Conservation (phyloP, 2,113 vertebrate species). For the Protobothrops mucrosquamatus region DNA sequence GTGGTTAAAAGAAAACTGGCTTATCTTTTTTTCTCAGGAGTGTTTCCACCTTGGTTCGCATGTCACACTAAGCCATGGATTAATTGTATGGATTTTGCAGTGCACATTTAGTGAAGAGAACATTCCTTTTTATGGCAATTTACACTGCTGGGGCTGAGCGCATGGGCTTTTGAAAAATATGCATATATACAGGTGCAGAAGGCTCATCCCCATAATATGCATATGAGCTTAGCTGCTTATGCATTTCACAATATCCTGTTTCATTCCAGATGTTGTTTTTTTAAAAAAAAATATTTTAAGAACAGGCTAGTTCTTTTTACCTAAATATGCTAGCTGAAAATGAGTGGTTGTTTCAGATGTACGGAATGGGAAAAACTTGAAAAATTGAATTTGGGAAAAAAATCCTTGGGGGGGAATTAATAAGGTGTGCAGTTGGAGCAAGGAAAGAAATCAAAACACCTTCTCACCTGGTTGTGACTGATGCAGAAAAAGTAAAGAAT, state of each 20-base stretch:
- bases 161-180: neutral
- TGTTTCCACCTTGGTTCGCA: neutral
- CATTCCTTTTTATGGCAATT: neutral
- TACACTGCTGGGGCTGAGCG: neutral
- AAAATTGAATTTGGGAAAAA: neutral
- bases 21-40: neutral
- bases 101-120: neutral
- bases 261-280: neutral
- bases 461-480: neutral
- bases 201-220: neutral
- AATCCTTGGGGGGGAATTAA: neutral
- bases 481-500: neutral
- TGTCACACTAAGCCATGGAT: neutral
- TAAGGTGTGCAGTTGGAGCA: neutral
- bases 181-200: neutral
- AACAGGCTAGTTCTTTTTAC: neutral
- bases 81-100: neutral
- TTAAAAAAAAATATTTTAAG: neutral
- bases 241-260: neutral
- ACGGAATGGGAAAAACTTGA: neutral
- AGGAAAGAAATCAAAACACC: neutral
- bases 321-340: neutral
- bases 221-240: neutral
- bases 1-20: neutral
- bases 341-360: neutral